Evolutionary conservation across 2,797 vertebrate genomes (phyloP), one percentile per base, ranked within the genome.

Genomic region (Sebastiscus tertius): DNA sequence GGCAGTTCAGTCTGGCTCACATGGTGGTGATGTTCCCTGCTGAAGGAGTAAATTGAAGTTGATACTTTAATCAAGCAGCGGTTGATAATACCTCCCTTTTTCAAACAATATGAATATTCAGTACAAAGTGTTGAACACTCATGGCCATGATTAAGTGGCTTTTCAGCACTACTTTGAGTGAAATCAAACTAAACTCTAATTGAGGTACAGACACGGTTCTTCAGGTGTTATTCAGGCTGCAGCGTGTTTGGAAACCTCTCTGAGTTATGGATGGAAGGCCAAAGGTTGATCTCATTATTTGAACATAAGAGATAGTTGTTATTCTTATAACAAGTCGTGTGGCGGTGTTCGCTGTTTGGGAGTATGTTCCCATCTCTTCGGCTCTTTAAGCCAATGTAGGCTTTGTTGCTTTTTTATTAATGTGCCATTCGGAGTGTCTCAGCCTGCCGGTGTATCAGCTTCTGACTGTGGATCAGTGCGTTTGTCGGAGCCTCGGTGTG

Each of bases 71-170:
- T 74, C 46, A 86, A 86, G 77, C 52, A 63, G 72, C 58, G 64
- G 75, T 71, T 66, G 72, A 83, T 67, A 75, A 77, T 66, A 9
- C 10, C 13, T 70, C 26, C 10, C 22, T 52, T 80, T 60, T 61
- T 72, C 18, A 55, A 8, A 79, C 12, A 7, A 24, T 8, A 87
- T 81, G 73, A 85, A 86, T 86, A 82, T 85, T 83, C 62, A 72
- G 2, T 5, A 20, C 18, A 52, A 72, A 74, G 60, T 42, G 24
- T 74, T 75, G 59, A 66, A 85, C 61, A 62, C 55, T 70, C 63
- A 63, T 0, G 52, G 68, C 56, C 85, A 77, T 33, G 73, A 64
- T 87, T 13, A 83, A 80, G 72, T 79, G 55, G 55, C 59, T 81
- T 75, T 65, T 81, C 56, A 67, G 63, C 18, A 3, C 6, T 14